phyloP scores from a whole-genome alignment of 2,797 vertebrate species.

The Sylvia borin region DNA sequence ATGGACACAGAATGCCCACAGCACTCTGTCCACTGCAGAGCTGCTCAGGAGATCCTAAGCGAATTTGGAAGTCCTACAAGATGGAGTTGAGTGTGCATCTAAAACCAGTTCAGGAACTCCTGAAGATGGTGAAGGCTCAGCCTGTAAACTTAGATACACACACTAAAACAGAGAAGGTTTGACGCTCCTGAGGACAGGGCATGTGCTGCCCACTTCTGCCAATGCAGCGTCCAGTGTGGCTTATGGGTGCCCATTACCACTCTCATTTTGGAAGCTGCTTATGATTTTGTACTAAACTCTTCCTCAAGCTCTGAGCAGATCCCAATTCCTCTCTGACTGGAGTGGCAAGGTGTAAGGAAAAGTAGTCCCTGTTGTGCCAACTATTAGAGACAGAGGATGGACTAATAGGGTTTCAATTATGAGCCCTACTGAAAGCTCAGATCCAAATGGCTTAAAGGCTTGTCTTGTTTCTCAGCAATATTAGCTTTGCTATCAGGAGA shows the following conservation, averaged over 20 bases:
- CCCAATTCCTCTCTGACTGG: not conserved
- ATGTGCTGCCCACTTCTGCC: not conserved
- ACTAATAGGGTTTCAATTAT: not conserved
- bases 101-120: not conserved
- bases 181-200: not conserved
- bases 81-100: not conserved
- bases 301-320: not conserved
- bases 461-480: not conserved
- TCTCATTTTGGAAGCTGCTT: not conserved
- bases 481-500: not conserved
- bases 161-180: not conserved
- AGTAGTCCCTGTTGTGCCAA: not conserved
- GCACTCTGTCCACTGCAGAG: not conserved
- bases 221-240: fast-evolving
- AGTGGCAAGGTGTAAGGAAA: not conserved
- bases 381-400: not conserved
- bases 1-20: fast-evolving
- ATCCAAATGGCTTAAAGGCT: not conserved
- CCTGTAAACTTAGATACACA: not conserved
- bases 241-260: not conserved
- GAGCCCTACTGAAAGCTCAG: not conserved
- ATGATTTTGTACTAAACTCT: not conserved
- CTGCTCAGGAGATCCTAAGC: not conserved
- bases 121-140: not conserved
- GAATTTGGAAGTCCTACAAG: not conserved